These are phyloP conservation scores for Lasaia peninsularis DNA, from an alignment of 1,140 invertebrate genomes.

Conservation along the genomic window DNA sequence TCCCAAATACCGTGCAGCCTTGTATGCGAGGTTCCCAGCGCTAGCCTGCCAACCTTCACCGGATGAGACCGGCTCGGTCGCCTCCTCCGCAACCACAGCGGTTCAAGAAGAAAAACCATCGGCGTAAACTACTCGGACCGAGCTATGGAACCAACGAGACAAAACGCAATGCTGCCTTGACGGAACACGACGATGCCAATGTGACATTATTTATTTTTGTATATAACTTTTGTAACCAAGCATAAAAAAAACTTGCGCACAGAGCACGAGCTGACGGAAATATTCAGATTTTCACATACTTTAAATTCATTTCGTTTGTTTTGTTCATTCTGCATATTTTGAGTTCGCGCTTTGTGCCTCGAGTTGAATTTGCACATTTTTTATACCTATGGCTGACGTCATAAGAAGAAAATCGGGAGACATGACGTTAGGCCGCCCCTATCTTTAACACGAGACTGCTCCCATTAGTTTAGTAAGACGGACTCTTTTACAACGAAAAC, in stretches of 20 bases:
- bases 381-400: slow-evolving; percentile 58
- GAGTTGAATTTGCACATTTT: slow-evolving; percentile 70
- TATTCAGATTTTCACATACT: slow-evolving; percentile 44
- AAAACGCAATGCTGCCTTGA: slow-evolving; percentile 18
- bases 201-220: slow-evolving; percentile 70
- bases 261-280: slow-evolving; percentile 55
- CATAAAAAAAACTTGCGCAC: slow-evolving; percentile 50
- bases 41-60: slow-evolving; percentile 75
- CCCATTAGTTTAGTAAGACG: slow-evolving; percentile 51
- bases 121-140: slow-evolving; percentile 61
- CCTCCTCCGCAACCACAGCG: slow-evolving; percentile 77
- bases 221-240: slow-evolving; percentile 32
- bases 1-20: slow-evolving; percentile 81
- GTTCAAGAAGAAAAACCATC: slow-evolving; percentile 78
- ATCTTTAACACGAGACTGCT: slow-evolving; percentile 58
- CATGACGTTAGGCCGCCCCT: slow-evolving; percentile 55
- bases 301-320: slow-evolving; percentile 12
- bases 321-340: slow-evolving; percentile 52
- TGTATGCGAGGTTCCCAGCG: slow-evolving; percentile 81
- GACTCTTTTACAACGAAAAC: slow-evolving; percentile 52
- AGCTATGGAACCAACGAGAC: background rate
- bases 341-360: slow-evolving; percentile 58
- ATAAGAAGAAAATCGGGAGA: slow-evolving; percentile 49
- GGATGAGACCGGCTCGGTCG: slow-evolving; percentile 78
- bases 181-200: slow-evolving; percentile 54